A percentile compares a stretch with the other conserved stretches of the same genome.
These are phyloP conservation scores for Drosophila longiperda DNA, from an alignment of 2,888 invertebrate species.

Conservation along the genomic window DNA sequence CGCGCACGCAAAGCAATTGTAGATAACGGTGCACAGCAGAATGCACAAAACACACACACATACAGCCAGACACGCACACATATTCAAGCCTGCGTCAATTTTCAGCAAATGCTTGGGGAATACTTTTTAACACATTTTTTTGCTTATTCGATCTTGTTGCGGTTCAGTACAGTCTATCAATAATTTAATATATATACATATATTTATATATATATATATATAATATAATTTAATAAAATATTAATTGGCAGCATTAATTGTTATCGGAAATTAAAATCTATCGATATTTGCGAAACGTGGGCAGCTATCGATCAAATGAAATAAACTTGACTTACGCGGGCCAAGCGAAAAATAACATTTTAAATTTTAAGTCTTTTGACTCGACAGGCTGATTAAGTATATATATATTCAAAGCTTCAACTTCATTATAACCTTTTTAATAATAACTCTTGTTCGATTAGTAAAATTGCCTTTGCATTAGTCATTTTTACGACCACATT, in stretches of 20 bases:
- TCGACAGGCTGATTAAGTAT: background rate
- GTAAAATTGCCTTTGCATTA: background rate
- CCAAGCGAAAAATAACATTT: too few species aligned
- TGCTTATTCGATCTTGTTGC: background rate
- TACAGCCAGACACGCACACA: background rate
- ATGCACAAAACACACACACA: background rate
- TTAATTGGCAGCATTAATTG: background rate
- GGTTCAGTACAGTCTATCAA: background rate
- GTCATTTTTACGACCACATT: background rate
- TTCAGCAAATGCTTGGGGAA: background rate
- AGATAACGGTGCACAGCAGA: background rate
- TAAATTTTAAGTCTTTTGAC: background rate
- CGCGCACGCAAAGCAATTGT: background rate
- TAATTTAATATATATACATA: background rate
- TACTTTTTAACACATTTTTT: background rate
- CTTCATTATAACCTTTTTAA: too few species aligned
- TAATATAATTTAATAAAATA: background rate
- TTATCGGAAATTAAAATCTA: background rate
- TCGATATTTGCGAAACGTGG: background rate
- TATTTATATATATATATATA: background rate
- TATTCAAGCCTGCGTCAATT: background rate
- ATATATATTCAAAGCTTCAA: background rate
- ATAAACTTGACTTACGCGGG: too few species aligned
- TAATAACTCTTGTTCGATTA: background rate
- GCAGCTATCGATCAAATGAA: too few species aligned